Conservation (phyloP, 2,113 vertebrate genomes). For the Verasper variegatus region DNA sequence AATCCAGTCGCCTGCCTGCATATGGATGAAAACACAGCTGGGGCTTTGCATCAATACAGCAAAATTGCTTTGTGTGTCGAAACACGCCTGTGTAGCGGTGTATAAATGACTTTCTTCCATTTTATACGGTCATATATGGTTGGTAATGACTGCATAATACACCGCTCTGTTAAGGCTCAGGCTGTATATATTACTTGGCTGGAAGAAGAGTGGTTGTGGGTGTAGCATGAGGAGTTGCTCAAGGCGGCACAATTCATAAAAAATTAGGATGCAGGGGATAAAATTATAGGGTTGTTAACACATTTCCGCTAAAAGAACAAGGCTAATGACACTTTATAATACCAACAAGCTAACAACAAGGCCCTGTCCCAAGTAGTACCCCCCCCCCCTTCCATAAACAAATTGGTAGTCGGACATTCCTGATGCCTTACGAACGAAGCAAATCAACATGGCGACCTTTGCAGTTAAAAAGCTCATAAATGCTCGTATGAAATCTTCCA, state of each 20-base stretch:
- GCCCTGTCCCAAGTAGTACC: not conserved
- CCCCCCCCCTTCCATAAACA: no score
- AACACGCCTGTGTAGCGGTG: not conserved
- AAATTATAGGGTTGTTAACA: slow-evolving; percentile 7
- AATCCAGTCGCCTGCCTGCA: slow-evolving; percentile 29
- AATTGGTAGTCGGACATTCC: no score
- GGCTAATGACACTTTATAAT: not conserved
- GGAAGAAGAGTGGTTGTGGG: not conserved
- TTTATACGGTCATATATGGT: slow-evolving; percentile 7
- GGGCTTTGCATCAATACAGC: slow-evolving; percentile 36
- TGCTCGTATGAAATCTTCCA: no score
- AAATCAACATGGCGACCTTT: no score
- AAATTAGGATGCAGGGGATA: not conserved
- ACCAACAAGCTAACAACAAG: not conserved
- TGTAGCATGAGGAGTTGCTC: not conserved
- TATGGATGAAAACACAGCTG: slow-evolving; percentile 52
- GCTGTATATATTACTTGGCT: slow-evolving; percentile 6
- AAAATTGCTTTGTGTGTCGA: slow-evolving; percentile 43
- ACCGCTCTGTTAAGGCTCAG: slow-evolving; percentile 7
- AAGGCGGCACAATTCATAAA: not conserved
- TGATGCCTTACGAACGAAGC: no score
- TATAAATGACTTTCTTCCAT: slow-evolving; percentile 27
- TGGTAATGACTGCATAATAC: slow-evolving; percentile 36
- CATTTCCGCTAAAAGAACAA: not conserved
- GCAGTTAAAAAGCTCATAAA: no score